Percentiles rank a stretch among this genome's conserved stretches.
These are phyloP conservation scores for Manacus vitellinus DNA, from an alignment of 2,113 vertebrate genomes.

Conservation along the genomic window DNA sequence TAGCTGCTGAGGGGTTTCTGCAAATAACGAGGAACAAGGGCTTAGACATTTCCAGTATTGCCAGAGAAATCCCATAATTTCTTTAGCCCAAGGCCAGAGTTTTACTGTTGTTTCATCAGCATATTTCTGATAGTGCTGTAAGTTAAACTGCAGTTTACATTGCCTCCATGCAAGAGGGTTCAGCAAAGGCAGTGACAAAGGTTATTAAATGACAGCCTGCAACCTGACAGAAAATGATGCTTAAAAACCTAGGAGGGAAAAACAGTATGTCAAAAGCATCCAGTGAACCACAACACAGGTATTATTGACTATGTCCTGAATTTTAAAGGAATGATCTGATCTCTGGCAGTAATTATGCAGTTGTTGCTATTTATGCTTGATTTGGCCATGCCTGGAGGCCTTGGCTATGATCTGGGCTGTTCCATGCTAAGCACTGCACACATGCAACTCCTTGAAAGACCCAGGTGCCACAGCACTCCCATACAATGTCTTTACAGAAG, in stretches of 20 bases:
- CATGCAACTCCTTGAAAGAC: not conserved
- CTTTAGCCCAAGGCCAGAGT: not conserved
- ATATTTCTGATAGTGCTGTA: not conserved
- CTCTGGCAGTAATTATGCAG: not conserved
- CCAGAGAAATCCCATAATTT: not conserved
- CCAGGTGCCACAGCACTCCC: not conserved
- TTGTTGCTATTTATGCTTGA: not conserved
- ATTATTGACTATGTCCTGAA: not conserved
- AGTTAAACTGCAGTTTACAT: not conserved
- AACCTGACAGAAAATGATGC: not conserved
- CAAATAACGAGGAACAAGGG: not conserved
- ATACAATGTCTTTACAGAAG: not conserved
- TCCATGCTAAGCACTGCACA: not conserved
- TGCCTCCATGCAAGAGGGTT: not conserved
- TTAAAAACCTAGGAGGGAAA: not conserved
- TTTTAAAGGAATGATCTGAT: not conserved
- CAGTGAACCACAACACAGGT: rapidly evolving
- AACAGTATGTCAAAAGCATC: not conserved
- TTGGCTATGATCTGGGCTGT: not conserved
- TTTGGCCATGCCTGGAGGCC: not conserved
- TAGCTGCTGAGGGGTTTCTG: not conserved
- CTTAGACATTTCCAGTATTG: not conserved
- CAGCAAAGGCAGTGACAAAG: not conserved
- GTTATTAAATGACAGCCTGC: not conserved
- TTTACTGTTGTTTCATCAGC: not conserved